Evolutionary conservation across 2,888 invertebrate species (phyloP).

Genomic region (Campoplex capitator): DNA sequence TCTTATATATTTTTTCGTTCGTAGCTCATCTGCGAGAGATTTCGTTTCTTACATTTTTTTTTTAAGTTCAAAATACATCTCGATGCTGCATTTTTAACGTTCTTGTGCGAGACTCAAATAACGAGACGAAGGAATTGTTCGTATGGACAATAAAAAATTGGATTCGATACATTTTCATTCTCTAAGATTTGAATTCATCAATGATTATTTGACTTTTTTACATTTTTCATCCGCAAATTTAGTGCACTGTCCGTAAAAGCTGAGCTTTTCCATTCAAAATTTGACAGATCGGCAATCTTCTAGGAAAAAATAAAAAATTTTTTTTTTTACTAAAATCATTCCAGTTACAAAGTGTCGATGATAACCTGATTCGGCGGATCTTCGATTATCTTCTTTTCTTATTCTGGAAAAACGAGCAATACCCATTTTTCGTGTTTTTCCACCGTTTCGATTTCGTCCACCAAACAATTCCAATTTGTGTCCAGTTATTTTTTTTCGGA

Average conservation of each 20-base stretch:
- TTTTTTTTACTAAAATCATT: neutral
- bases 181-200: too few species aligned
- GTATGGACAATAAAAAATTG: too few species aligned
- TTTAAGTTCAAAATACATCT: too few species aligned
- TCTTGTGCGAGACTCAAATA: too few species aligned
- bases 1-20: constrained; percentile 50
- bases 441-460: constrained; percentile 18
- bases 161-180: too few species aligned
- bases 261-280: neutral
- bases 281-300: too few species aligned
- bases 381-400: constrained; percentile 34
- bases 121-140: neutral
- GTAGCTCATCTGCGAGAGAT: constrained; percentile 33
- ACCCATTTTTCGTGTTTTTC: constrained; percentile 49
- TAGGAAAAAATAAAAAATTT: neutral
- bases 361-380: constrained; percentile 42
- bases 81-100: too few species aligned
- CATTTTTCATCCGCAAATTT: too few species aligned
- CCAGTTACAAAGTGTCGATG: neutral
- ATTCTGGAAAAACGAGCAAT: constrained; percentile 47
- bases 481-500: constrained; percentile 42
- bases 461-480: constrained; percentile 35
- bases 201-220: too few species aligned
- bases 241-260: neutral
- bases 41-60: neutral